phyloP scores from a whole-genome alignment of 1,140 invertebrate genomes.

The Mercenaria mercenaria region DNA sequence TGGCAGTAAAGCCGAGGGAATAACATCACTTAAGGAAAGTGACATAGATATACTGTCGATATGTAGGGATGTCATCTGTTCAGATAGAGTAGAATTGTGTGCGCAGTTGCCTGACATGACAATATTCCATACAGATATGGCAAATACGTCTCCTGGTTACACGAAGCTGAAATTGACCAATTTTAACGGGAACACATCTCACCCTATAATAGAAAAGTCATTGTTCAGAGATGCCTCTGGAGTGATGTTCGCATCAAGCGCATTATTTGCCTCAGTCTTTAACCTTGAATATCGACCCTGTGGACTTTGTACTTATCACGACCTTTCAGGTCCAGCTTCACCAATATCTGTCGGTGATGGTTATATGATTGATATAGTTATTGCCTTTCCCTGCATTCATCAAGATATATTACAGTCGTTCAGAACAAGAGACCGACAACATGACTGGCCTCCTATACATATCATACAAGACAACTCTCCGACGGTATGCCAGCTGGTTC shows the following conservation, averaged over 20 bases:
- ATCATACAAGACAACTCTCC: neutral
- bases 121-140: neutral
- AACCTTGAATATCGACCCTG: too few species aligned
- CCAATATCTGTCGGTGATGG: neutral
- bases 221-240: too few species aligned
- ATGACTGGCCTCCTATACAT: neutral
- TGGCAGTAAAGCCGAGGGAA: constrained; percentile 44
- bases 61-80: neutral
- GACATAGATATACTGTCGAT: neutral
- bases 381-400: neutral
- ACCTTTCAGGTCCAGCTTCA: neutral
- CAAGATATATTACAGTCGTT: neutral
- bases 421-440: neutral
- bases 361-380: neutral
- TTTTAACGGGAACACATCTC: neutral
- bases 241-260: neutral
- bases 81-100: neutral
- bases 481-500: neutral
- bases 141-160: neutral
- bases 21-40: constrained; percentile 26
- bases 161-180: neutral
- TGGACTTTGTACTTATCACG: too few species aligned
- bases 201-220: neutral
- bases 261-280: neutral
- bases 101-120: neutral